A percentile compares a stretch with the other conserved stretches of the same genome.
Evolutionary conservation across 2,113 vertebrate species (phyloP).

Genomic region (Pelecanoides urinatrix): DNA sequence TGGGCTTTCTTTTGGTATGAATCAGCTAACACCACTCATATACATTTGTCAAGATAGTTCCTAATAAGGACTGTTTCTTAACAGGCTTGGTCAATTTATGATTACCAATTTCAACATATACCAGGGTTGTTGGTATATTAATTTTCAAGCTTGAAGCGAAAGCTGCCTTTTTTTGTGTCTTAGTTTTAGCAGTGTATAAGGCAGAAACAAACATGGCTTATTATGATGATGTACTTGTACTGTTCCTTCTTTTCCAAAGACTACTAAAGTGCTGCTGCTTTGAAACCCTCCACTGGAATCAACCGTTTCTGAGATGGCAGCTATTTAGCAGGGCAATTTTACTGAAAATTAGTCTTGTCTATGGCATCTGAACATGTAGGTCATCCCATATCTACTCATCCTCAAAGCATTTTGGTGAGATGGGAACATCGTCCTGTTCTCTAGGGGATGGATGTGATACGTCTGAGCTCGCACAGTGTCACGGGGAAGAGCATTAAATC

Average conservation of each 20-base stretch:
- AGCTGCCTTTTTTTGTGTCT: neutral
- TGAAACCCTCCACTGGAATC: neutral
- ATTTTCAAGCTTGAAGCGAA: neutral
- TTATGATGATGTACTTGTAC: neutral
- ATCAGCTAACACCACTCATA: fast-evolving
- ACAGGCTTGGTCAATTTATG: neutral
- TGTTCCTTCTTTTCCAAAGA: neutral
- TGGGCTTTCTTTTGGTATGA: neutral
- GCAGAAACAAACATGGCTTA: neutral
- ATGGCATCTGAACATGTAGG: neutral
- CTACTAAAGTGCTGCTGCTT: neutral
- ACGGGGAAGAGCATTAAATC: neutral
- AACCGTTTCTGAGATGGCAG: neutral
- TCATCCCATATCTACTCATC: neutral
- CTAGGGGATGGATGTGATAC: neutral
- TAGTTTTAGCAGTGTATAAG: neutral
- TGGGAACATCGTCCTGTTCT: neutral
- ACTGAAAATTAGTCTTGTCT: neutral
- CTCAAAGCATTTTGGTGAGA: neutral
- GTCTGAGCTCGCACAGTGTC: neutral
- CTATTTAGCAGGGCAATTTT: neutral
- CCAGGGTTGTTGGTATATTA: neutral
- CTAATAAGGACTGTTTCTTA: neutral
- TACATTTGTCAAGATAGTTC: neutral
- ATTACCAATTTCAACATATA: neutral